Evolutionary conservation across 1,140 invertebrate genomes (phyloP).

Genomic region (Eciton burchellii): DNA sequence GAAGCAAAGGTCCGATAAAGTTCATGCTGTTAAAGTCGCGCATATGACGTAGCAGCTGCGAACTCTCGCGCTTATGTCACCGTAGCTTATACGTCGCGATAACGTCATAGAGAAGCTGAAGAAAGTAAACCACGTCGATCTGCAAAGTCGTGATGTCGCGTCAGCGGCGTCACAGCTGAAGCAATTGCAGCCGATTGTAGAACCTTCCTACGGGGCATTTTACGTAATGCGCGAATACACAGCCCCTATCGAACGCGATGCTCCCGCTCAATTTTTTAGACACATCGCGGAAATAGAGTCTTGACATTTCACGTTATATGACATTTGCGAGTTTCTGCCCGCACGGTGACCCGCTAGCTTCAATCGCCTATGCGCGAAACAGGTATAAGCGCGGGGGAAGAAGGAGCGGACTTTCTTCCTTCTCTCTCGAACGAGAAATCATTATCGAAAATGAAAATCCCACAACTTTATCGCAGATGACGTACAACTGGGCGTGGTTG

Average conservation of each 20-base stretch:
- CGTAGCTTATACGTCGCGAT: background rate
- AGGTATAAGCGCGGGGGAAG: too few relatives aligned
- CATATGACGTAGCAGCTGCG: constrained; percentile 31
- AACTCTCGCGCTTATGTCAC: constrained; percentile 32
- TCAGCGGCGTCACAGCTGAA: constrained; percentile 10
- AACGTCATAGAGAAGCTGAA: constrained; percentile 25
- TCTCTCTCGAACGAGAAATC: background rate
- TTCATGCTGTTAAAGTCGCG: constrained; percentile 21
- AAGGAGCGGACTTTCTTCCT: background rate
- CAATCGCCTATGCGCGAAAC: constrained; percentile 30
- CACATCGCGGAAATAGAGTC: constrained; percentile 67
- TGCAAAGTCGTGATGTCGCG: constrained; percentile 14
- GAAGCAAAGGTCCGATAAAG: constrained; percentile 29
- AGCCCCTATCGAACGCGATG: constrained; percentile 58
- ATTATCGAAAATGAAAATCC: constrained; percentile 34
- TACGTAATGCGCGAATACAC: constrained; percentile 4
- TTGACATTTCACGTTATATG: constrained; percentile 68
- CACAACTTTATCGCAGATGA: constrained; percentile 73
- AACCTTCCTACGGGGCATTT: constrained; percentile 19
- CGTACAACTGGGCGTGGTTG: constrained; percentile 67
- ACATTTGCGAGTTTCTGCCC: constrained; percentile 65
- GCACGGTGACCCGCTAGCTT: constrained; percentile 56
- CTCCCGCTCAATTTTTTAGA: constrained; percentile 62
- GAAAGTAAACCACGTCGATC: constrained; percentile 52
- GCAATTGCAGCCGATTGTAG: constrained; percentile 18